Conservation (phyloP, 2,888 invertebrate species). For the Celastrina argiolus region DNA sequence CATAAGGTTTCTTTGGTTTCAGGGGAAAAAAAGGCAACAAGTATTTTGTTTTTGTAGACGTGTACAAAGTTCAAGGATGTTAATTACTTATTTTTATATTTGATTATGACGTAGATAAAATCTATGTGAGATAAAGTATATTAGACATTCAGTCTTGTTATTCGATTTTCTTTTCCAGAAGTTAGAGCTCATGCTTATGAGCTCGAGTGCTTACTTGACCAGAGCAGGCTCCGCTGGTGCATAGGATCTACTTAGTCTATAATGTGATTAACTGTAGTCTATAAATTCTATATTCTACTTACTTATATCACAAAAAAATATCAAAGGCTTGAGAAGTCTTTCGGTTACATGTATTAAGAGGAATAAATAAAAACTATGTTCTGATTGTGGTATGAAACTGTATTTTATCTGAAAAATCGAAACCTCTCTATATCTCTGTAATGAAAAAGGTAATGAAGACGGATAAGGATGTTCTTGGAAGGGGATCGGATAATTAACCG, state of each 20-base stretch:
- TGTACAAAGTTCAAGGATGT: neutral
- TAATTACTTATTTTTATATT: neutral
- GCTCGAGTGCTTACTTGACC: too few relatives aligned
- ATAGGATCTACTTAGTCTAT: too few relatives aligned
- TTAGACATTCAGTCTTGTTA: too few relatives aligned
- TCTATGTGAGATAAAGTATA: too few relatives aligned
- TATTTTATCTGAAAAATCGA: neutral
- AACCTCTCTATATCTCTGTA: slow-evolving; percentile 4
- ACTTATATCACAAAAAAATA: too few relatives aligned
- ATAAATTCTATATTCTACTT: too few relatives aligned
- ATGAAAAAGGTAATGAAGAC: slow-evolving; percentile 18
- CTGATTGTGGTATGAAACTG: neutral
- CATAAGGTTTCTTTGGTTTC: neutral
- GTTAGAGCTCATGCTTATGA: too few relatives aligned
- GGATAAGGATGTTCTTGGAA: slow-evolving; percentile 17
- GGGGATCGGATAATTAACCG: slow-evolving; percentile 11
- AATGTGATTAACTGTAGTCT: too few relatives aligned
- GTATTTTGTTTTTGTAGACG: neutral
- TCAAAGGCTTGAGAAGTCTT: too few relatives aligned
- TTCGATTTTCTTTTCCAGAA: too few relatives aligned
- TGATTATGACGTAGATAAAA: neutral
- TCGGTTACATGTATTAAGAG: too few relatives aligned
- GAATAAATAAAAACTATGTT: neutral
- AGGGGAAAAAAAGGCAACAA: neutral
- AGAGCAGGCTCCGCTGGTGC: too few relatives aligned